Base-by-base conservation (phyloP, 2,888 invertebrate genomes). In the Eupelmus urozonus region DNA sequence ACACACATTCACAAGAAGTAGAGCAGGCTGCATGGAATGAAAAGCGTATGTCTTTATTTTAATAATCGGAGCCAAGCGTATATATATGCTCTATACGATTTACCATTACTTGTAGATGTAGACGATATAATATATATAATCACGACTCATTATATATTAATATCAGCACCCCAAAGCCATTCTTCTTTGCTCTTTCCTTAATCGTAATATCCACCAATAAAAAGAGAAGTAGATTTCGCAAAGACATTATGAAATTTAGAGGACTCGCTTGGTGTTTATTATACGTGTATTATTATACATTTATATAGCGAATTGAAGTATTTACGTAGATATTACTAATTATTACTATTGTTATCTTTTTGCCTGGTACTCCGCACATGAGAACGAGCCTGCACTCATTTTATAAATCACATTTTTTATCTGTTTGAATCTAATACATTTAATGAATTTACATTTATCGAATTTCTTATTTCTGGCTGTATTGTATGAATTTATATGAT, bases 11-110 rank as follows among this genome's bases (percentile, higher is more conserved):
- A 76, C 80, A 80, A 73, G 25, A 73, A 71, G 78, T 81, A 80
- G 81, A 81, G 81, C 80, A 82, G 81, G 80, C 80, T 81, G 83
- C 84, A 83, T 83, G 83, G 82, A 82, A 83, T 82, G 81, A 80
- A 67, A 65, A 67, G 59, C 63, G 69, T 76, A 69, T 67, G n/a
- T 34, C 34, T 67, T 65, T 49, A 29, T 71, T 71, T 18, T 63
- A 25, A 60, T 63, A 62, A 63, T 62, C 49, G 20, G 69, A 74
- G 59, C 51, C 20, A 78, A 74, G 69, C 74, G 51, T 59, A 40
- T 45, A 16, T 67, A 59, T 53, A n/a, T 53, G 16, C 20, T 53
- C 16, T 53, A 20, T 20, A 53, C 16, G 53, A 72, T 42, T 76
- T 27, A 70, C 53, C 3, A 57, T 71, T 34, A 73, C 29, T 42